Percentiles rank a stretch among this genome's conserved stretches.
Evolutionary conservation across 1,140 invertebrate genomes (phyloP).

Genomic region (Apis dorsata): DNA sequence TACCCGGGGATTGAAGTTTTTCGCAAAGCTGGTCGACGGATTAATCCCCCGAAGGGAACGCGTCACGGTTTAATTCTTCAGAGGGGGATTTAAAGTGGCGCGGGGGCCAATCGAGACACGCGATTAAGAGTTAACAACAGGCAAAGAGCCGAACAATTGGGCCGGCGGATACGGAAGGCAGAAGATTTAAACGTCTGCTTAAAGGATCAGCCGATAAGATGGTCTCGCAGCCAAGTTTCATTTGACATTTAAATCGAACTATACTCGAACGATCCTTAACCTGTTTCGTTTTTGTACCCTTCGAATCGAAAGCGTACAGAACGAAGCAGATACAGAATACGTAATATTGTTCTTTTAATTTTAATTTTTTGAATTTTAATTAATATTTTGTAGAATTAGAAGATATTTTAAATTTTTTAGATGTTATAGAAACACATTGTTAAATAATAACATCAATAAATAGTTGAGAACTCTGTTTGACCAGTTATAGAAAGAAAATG

Average conservation of each 20-base stretch:
- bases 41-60: slow-evolving; percentile 6
- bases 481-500: too few relatives aligned
- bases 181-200: slow-evolving; percentile 44
- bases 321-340: too few relatives aligned
- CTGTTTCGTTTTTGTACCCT: background rate
- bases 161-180: background rate
- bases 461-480: too few relatives aligned
- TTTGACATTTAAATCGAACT: slow-evolving; percentile 41
- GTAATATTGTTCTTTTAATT: too few relatives aligned
- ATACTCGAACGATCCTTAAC: background rate
- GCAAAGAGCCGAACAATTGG: slow-evolving; percentile 8
- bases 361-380: too few relatives aligned
- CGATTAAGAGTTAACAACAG: slow-evolving; percentile 35
- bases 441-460: too few relatives aligned
- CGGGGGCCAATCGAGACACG: slow-evolving; percentile 14
- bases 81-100: background rate
- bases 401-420: too few relatives aligned
- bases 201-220: slow-evolving; percentile 45
- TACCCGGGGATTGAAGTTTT: slow-evolving; percentile 27
- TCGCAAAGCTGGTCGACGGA: background rate
- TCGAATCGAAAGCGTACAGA: background rate
- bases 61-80: slow-evolving; percentile 34
- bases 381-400: too few relatives aligned
- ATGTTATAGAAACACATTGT: too few relatives aligned
- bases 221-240: slow-evolving; percentile 23